Evolutionary conservation across 2,797 vertebrate species (phyloP), one percentile per base, ranked within the genome.

Genomic region (Sarcoramphus papa): DNA sequence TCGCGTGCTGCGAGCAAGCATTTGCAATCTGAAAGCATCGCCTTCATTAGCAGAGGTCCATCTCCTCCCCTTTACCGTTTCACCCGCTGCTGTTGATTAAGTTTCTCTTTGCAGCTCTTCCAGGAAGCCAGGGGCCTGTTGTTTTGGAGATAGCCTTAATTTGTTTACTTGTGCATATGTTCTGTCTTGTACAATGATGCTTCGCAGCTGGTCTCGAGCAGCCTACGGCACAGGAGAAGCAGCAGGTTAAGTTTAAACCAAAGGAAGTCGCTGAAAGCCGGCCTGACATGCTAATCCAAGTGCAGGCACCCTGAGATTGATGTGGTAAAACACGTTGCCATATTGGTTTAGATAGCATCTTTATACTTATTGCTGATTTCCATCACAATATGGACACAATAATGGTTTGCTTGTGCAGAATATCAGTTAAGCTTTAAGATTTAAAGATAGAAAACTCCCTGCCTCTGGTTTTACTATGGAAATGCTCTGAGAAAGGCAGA

Each of bases 161-260:
- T 95, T 96, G 94, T 95, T 96, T 93, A 97, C 92, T 73, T 7
- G 54, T 89, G 92, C 96, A 94, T 96, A 85, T 96, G 96, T 90
- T 97, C 59, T 75, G 88, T 33, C 96, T 84, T 37, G 95, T 90
- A 37, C 37, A 6, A 25, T 25, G 88, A 73, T 17, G 95, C 80
- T 94, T 53, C 76, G 6, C 96, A 96, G 96, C 96, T 93, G 96
- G 76, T 35, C 91, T 27, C 5, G 1, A 45, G 95, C 93, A 92
- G 96, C 96, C 96, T 17, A 9, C 11, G 65, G 96, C 94, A 7
- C 88, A 4, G 85, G 79, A 84, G 82, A 30, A 95, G 93, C 96
- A 90, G 96, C 93, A 68, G 96, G 94, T 93, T 73, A 22, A 75
- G 82, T 22, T 41, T 12, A 69, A 86, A 92, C 37, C 65, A 5